Base-by-base conservation (phyloP, 2,888 invertebrate species). In the Eristalis pertinax region DNA sequence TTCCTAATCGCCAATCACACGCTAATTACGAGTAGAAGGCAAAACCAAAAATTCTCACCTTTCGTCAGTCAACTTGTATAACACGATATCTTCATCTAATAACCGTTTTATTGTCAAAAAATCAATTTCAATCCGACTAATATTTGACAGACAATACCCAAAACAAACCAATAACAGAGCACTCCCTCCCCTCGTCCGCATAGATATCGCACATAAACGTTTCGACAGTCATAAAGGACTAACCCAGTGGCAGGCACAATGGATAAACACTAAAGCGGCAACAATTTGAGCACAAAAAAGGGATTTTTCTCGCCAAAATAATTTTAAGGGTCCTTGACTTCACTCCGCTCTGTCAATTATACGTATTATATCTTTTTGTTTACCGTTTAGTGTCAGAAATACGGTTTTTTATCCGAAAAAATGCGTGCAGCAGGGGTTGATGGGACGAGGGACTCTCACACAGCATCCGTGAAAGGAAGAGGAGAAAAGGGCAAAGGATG, bases 241-340 rank as follows among this genome's bases (percentile, higher is more conserved):
- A 50, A 50, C 50, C 50, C 50, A 19, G 19, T 50, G 50, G 8
- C 50, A 19, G 26, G 60, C 26, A 60, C 60, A 80, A 84, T 68
- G 70, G 68, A 19, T 50, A 50, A 50, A 73, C 60, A 70, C 50
- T 77, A 62, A 65, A 81, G 24, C 79, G 50, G 67, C 73, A 24
- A 79, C 81, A 88, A 89, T 88, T 87, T 87, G 82, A 87, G 87
- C 62, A 67, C 56, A 80, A 81, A 86, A 84, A 87, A 85, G 88
- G 89, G 88, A 87, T 86, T 88, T 90, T 89, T 89, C 89, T 90
- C 84, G 84, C 84, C 87, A 84, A 87, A 91, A 92, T 92, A 91
- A 91, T 92, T 92, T 92, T 89, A 91, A 90, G 92, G 92, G 91
- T 91, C 91, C 92, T 92, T 92, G 92, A 91, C 92, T 92, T 90